Base-by-base conservation (phyloP, 2,888 invertebrate genomes). In the Trachelus iudaicus region DNA sequence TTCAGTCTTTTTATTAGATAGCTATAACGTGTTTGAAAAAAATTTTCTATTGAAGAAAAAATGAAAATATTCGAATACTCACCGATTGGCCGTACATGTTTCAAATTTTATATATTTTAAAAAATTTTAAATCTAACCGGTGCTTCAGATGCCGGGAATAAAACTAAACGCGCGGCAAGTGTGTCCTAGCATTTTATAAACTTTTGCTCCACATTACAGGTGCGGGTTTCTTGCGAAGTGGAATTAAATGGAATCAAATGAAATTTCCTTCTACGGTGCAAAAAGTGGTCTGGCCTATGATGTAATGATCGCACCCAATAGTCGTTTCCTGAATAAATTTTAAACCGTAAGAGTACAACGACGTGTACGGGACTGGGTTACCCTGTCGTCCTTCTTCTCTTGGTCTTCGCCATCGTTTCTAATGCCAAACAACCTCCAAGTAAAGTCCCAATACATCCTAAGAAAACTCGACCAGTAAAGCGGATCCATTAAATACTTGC, bases 231-330 rank as follows among this genome's bases (percentile, higher is more conserved):
- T 80, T 69, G 78, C 73, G 73, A 34, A 34, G 71, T 34, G 34
- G 71, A 33, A 31, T 71, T 15, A 78, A 83, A 80, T 80, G 82
- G 81, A 82, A 81, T 81, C 83, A 79, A 82, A 87, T 86, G 87
- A 83, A 89, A 90, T 91, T 90, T 90, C 91, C 90, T 90, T 90
- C 90, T 89, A 83, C 81, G 90, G 91, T 78, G 86, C 85, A 90
- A 89, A 89, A 90, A 90, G 88, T 84, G 77, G 89, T 86, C 82
- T 79, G 75, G 69, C 31, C 74, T 75, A 75, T 90, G 89, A 87
- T 81, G 90, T 85, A 90, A 90, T 85, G 79, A 80, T 84, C 85
- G 85, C 88, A 85, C 87, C 86, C 86, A 31, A 23, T 86, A 87
- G 87, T 89, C 71, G 89, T 91, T 89, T 90, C 88, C 89, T 89